Conservation (phyloP, 2,888 invertebrate species). For the Kuschelorhynchus macadamiae region DNA sequence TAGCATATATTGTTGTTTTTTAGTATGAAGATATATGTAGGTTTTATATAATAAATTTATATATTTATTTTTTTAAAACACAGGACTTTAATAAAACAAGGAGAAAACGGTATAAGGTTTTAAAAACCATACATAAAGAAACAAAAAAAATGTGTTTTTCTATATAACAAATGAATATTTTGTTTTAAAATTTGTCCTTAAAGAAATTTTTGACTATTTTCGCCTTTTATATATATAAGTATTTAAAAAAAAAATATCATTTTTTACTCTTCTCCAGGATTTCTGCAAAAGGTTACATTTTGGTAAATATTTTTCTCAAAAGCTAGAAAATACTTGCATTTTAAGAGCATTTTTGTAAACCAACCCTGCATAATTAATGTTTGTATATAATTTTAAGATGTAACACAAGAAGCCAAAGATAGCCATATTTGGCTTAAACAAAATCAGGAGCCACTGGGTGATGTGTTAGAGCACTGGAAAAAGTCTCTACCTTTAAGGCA, state of each 20-base stretch:
- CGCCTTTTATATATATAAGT: no score
- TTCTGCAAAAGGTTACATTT: neutral
- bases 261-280: constrained; percentile 1
- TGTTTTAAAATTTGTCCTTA: constrained; percentile 1
- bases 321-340: neutral
- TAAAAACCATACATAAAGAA: no score
- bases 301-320: neutral
- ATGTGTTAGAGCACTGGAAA: constrained; percentile 12
- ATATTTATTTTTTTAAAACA: neutral
- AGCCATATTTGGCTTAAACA: constrained; percentile 11
- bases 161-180: neutral
- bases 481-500: constrained; percentile 6
- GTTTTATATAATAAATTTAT: neutral
- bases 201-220: no score
- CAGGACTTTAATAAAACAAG: neutral
- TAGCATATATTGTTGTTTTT: constrained; percentile 2
- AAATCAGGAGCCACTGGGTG: constrained; percentile 10
- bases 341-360: neutral
- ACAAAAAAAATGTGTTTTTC: neutral
- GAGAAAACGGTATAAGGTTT: neutral
- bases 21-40: neutral
- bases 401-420: constrained; percentile 3
- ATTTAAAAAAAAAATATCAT: no score
- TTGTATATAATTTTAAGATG: constrained; percentile 9
- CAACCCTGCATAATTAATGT: neutral